Conservation (phyloP, 2,888 invertebrate species). For the Hyles lineata region DNA sequence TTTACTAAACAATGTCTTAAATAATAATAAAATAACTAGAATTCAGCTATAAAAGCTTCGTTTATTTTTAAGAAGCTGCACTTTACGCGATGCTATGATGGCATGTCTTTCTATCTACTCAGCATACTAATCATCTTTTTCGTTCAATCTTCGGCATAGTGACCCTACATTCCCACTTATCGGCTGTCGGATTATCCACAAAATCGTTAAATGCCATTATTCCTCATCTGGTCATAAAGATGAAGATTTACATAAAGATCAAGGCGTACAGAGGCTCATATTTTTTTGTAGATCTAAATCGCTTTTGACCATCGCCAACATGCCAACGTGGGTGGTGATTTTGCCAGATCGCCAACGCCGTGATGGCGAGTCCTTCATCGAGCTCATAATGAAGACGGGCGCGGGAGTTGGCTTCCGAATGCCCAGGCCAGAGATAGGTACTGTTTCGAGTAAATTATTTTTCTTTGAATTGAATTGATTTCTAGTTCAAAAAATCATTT, state of each 20-base stretch:
- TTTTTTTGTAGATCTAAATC: conserved; percentile 60
- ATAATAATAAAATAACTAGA: too few relatives aligned
- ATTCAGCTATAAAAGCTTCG: background rate
- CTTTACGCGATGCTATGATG: too few relatives aligned
- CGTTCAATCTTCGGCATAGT: too few relatives aligned
- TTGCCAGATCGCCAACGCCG: conserved; percentile 70
- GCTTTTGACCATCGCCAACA: conserved; percentile 59
- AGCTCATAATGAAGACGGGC: conserved; percentile 72
- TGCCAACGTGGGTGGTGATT: conserved; percentile 79
- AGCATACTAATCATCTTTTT: too few relatives aligned
- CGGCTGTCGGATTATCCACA: too few relatives aligned
- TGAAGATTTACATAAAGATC: too few relatives aligned
- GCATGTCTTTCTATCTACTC: too few relatives aligned
- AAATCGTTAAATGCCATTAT: too few relatives aligned
- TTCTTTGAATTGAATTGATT: background rate
- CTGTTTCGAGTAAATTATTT: background rate
- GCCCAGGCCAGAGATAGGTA: conserved; percentile 72
- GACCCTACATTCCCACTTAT: too few relatives aligned
- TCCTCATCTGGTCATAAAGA: background rate
- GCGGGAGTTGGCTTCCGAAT: conserved; percentile 73
- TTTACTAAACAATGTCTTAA: background rate
- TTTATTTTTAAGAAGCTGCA: too few relatives aligned
- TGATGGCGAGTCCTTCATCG: conserved; percentile 77
- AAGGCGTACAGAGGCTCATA: background rate
- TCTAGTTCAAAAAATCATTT: too few relatives aligned